These are phyloP conservation scores for Eulemur macaco DNA, from an alignment of 2,113 vertebrate species.

Conservation along the genomic window DNA sequence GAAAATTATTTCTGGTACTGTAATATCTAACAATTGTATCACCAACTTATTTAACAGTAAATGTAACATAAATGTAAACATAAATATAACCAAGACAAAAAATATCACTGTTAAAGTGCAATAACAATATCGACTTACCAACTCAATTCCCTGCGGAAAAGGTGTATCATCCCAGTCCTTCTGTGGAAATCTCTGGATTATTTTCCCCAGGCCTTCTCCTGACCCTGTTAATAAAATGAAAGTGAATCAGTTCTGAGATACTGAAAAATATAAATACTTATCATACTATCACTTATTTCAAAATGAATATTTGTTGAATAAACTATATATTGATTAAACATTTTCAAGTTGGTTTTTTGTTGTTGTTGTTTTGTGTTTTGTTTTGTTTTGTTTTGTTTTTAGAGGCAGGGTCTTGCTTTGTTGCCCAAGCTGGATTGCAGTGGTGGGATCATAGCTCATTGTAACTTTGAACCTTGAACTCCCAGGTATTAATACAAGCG, in stretches of 20 bases:
- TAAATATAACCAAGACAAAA: constrained; percentile 47
- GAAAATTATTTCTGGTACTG: background rate
- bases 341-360: background rate
- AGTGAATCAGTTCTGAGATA: constrained; percentile 25
- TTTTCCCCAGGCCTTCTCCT: constrained; percentile 96
- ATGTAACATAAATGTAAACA: background rate
- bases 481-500: no score
- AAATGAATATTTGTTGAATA: constrained; percentile 46
- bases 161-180: constrained; percentile 97
- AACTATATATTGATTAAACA: background rate
- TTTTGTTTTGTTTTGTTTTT: background rate
- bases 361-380: background rate
- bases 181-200: constrained; percentile 97
- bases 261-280: constrained; percentile 17
- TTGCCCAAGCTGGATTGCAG: no score
- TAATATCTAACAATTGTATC: constrained; percentile 18
- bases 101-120: constrained; percentile 39
- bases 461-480: no score
- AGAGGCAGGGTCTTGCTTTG: background rate
- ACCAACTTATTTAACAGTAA: constrained; percentile 46
- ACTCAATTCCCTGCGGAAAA: constrained; percentile 98
- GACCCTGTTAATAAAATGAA: constrained; percentile 86
- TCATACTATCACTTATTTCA: constrained; percentile 44
- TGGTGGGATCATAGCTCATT: no score
- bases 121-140: constrained; percentile 88